Conservation (phyloP, 2,888 invertebrate species). For the Scaptomyza flava region DNA sequence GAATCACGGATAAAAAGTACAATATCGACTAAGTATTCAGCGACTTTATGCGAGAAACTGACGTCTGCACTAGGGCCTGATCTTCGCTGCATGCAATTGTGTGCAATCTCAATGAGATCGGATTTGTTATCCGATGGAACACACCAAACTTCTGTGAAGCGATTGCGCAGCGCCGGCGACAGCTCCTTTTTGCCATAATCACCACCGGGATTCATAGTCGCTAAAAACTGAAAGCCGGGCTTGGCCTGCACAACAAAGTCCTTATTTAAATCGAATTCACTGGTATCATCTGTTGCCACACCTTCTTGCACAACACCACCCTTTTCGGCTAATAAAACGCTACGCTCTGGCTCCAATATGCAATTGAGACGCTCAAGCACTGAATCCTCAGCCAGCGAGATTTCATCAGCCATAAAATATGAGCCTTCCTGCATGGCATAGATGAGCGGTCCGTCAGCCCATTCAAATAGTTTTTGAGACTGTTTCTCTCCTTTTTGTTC, state of each 20-base stretch:
- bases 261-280: slow-evolving; percentile 69
- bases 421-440: slow-evolving; percentile 94
- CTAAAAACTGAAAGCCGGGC: slow-evolving; percentile 94
- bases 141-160: slow-evolving; percentile 99
- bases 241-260: slow-evolving; percentile 88
- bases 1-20: slow-evolving; percentile 91
- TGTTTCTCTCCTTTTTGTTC: slow-evolving; percentile 30
- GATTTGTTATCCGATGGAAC: slow-evolving; percentile 89
- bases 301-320: slow-evolving; percentile 87
- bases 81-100: slow-evolving; percentile 88
- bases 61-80: slow-evolving; percentile 56
- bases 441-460: slow-evolving; percentile 98
- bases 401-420: slow-evolving; percentile 98
- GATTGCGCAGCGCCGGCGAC: slow-evolving; percentile 97
- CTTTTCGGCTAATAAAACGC: slow-evolving; percentile 95
- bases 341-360: slow-evolving; percentile 96
- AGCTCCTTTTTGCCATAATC: slow-evolving; percentile 99
- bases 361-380: slow-evolving; percentile 99
- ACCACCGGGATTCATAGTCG: slow-evolving; percentile 99
- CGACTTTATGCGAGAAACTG: slow-evolving; percentile 85
- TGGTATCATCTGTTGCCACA: slow-evolving; percentile 41
- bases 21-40: slow-evolving; percentile 91
- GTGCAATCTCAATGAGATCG: slow-evolving; percentile 92
- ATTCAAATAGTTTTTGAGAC: slow-evolving; percentile 92
- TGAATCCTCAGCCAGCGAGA: slow-evolving; percentile 98